A percentile compares a stretch with the other conserved stretches of the same genome.
Conservation (phyloP, 1,140 invertebrate genomes). For the Camponotus floridanus region DNA sequence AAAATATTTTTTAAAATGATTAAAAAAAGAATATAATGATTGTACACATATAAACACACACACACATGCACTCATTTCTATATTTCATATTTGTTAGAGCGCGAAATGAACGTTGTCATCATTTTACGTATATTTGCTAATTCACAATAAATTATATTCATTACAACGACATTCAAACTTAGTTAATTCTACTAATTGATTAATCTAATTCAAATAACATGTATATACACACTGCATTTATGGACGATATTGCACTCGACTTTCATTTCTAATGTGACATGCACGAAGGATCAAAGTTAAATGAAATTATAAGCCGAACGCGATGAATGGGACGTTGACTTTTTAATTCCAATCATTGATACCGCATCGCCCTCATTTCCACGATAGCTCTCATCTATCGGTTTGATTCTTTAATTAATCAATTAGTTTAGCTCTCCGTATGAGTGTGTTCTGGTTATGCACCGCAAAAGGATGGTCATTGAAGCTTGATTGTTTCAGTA, state of each 20-base stretch:
- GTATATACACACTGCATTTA: not conserved
- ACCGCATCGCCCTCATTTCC: not conserved
- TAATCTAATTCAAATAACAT: not conserved
- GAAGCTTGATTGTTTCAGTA: slow-evolving; percentile 31
- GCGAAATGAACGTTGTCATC: not conserved
- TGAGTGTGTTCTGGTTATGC: not conserved
- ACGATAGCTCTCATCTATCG: slow-evolving; percentile 1
- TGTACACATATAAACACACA: not conserved
- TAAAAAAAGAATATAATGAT: not conserved
- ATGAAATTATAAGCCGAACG: slow-evolving; percentile 4
- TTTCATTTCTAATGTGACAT: slow-evolving; percentile 9
- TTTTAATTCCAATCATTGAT: not conserved
- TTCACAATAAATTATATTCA: slow-evolving; percentile 26
- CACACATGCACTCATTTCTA: not conserved
- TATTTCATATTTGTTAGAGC: not conserved
- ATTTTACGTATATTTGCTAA: slow-evolving; percentile 19
- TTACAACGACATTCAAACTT: slow-evolving; percentile 27
- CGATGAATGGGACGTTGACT: slow-evolving; percentile 5
- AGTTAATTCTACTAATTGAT: slow-evolving; percentile 20
- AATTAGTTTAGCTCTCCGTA: slow-evolving; percentile 41
- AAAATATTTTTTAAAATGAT: not conserved
- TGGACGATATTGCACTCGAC: not conserved
- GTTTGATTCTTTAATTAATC: slow-evolving; percentile 36
- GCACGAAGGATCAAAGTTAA: not conserved
- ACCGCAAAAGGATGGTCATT: slow-evolving; percentile 12